phyloP scores from a whole-genome alignment of 2,888 invertebrate genomes.

The Mantis religiosa region DNA sequence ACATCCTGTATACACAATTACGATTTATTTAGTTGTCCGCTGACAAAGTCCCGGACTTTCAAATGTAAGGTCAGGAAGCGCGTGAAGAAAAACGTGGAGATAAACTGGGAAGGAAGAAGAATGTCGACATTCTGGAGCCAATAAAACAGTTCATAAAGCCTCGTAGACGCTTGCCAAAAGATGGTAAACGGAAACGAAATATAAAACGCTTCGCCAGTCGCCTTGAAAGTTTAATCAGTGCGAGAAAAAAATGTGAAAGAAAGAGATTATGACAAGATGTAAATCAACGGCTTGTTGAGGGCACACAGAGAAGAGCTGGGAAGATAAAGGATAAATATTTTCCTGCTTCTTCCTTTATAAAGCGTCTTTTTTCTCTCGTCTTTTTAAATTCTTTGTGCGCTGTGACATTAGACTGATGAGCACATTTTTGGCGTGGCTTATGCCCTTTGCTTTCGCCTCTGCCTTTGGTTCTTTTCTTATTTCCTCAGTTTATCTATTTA shows the following conservation, averaged over 20 bases:
- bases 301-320: neutral
- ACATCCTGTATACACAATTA: neutral
- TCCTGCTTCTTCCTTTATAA: neutral
- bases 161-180: conserved; percentile 5
- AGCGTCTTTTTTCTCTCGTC: neutral
- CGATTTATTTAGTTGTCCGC: neutral
- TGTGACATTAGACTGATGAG: neutral
- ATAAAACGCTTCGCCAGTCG: conserved; percentile 2
- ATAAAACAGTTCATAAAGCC: conserved; percentile 8
- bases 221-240: conserved; percentile 6
- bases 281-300: neutral
- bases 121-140: conserved; percentile 10
- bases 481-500: too few species aligned
- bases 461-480: neutral
- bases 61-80: neutral
- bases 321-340: neutral
- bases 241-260: neutral
- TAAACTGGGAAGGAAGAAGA: neutral
- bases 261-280: neutral
- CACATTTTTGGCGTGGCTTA: neutral
- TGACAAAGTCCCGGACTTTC: neutral
- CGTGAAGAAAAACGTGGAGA: neutral
- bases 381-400: neutral
- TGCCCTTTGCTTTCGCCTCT: neutral
- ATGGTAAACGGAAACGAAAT: conserved; percentile 2